phyloP scores from a whole-genome alignment of 2,888 invertebrate species.

The Pyrrhosoma nymphula region DNA sequence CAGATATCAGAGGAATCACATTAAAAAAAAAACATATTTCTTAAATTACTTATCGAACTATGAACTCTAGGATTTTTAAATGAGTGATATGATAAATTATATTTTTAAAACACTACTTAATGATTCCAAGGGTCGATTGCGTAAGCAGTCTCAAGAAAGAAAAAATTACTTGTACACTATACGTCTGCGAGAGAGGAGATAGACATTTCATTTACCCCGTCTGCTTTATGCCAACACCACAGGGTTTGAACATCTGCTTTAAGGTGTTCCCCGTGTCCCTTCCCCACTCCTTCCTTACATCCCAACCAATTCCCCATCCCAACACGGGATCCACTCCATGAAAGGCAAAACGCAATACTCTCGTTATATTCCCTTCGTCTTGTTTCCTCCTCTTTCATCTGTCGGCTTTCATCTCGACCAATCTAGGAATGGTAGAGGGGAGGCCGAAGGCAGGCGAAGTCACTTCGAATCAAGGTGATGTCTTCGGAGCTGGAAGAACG shows the following conservation, averaged over 20 bases:
- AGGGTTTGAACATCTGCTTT: background rate
- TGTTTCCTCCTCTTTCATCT: background rate
- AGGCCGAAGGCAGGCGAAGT: background rate
- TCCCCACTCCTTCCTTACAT: background rate
- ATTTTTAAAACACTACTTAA: too few species aligned
- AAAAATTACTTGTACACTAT: too few species aligned
- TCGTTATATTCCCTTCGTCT: background rate
- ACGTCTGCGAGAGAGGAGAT: too few species aligned
- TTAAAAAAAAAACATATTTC: too few species aligned
- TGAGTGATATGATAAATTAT: too few species aligned
- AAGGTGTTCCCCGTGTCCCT: background rate
- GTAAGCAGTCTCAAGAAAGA: too few species aligned
- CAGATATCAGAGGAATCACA: too few species aligned
- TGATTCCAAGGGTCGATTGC: too few species aligned
- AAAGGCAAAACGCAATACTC: constrained; percentile 36
- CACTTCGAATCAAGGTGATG: background rate
- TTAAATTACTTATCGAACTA: too few species aligned
- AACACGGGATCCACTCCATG: background rate
- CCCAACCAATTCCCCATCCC: background rate
- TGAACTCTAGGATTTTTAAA: too few species aligned
- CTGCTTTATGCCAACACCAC: background rate
- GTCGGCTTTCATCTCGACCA: background rate
- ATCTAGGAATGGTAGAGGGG: background rate
- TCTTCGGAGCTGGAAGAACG: background rate
- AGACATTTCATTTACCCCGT: background rate